Percentiles rank a stretch among this genome's conserved stretches.
Evolutionary conservation across 2,113 vertebrate species (phyloP).

Genomic region (Caranx ignobilis): DNA sequence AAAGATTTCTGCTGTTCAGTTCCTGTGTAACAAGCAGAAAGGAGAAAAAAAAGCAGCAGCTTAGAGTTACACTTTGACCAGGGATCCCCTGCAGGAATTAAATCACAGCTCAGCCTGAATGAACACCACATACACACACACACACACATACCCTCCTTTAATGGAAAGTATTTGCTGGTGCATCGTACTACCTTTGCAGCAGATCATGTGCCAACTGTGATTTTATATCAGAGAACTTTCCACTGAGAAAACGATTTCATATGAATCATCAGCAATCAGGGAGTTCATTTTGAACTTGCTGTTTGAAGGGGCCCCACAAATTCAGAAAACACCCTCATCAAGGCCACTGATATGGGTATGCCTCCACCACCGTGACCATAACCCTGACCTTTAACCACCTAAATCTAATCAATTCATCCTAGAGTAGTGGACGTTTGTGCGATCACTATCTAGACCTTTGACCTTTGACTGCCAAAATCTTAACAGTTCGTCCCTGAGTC

Average conservation of each 20-base stretch:
- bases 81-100: constrained; percentile 47
- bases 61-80: constrained; percentile 18
- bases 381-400: no score
- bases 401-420: no score
- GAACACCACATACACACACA: not conserved
- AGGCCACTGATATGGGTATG: no score
- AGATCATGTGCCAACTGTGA: not conserved
- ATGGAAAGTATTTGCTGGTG: constrained; percentile 20
- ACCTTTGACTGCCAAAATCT: no score
- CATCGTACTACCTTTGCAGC: constrained; percentile 5
- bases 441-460: no score
- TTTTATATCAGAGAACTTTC: constrained; percentile 6
- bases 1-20: constrained; percentile 29
- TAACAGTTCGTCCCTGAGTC: not conserved
- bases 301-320: not conserved
- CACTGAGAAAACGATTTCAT: not conserved
- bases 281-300: not conserved
- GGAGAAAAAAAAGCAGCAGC: not conserved
- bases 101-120: constrained; percentile 29
- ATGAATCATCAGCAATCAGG: not conserved
- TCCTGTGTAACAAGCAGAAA: constrained; percentile 11
- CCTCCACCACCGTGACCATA: no score
- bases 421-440: no score
- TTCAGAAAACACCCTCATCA: no score
- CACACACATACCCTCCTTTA: not conserved